Evolutionary conservation across 2,888 invertebrate species (phyloP).

Genomic region (Apamea anceps): DNA sequence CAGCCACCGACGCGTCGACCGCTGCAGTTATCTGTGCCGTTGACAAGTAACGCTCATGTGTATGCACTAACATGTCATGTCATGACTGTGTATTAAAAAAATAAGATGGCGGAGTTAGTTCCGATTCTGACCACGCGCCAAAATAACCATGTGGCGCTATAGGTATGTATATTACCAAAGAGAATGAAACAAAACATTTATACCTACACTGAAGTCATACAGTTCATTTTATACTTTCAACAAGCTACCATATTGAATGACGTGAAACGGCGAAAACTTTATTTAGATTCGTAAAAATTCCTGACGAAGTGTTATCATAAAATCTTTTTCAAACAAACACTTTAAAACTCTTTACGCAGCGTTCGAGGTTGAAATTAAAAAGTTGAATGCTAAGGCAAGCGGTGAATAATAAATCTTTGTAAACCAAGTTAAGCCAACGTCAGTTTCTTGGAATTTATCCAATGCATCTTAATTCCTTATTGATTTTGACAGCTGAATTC

Average conservation of each 20-base stretch:
- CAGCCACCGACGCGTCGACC: no score
- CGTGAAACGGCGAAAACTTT: not conserved
- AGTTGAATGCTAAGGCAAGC: constrained; percentile 31
- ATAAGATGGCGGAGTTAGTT: no score
- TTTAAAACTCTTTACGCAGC: constrained; percentile 25
- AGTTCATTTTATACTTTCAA: not conserved
- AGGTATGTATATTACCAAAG: not conserved
- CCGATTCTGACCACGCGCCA: no score
- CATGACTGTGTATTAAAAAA: no score
- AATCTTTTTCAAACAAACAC: constrained; percentile 7
- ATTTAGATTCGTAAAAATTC: not conserved
- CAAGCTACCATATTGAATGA: not conserved
- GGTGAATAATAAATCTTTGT: constrained; percentile 39
- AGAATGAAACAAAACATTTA: not conserved
- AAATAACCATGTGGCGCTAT: not conserved
- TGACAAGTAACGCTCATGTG: no score
- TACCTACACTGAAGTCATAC: not conserved
- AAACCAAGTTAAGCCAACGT: constrained; percentile 16
- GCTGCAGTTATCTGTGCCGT: no score
- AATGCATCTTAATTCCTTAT: constrained; percentile 53
- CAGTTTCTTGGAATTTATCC: constrained; percentile 42
- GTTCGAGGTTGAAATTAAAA: constrained; percentile 35
- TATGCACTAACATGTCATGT: not conserved
- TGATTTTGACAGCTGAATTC: constrained; percentile 42
- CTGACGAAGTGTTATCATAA: not conserved